Percentiles rank a stretch among this genome's conserved stretches.
Evolutionary conservation across 2,888 invertebrate species (phyloP).

Genomic region (Orchesella flavescens): DNA sequence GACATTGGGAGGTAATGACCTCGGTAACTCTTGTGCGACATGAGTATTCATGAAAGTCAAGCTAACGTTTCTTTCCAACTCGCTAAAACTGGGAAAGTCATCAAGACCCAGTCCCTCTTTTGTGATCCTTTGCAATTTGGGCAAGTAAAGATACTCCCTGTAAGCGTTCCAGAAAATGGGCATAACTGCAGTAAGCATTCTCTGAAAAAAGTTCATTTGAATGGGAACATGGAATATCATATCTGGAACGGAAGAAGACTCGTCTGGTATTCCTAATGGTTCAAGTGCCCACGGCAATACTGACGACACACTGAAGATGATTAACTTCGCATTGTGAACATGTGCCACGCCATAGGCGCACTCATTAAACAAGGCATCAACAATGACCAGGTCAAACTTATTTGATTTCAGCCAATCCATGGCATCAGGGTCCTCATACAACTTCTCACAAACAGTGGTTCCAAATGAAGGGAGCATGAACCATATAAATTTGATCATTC

Average conservation of each 20-base stretch:
- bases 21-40: conserved; percentile 62
- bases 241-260: conserved; percentile 67
- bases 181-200: background rate
- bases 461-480: conserved; percentile 29
- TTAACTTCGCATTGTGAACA: conserved; percentile 59
- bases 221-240: conserved; percentile 43
- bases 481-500: background rate
- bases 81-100: conserved; percentile 52
- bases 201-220: conserved; percentile 48
- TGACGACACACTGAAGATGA: conserved; percentile 60
- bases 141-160: conserved; percentile 51
- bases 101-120: conserved; percentile 45
- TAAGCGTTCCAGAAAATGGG: conserved; percentile 55
- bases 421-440: conserved; percentile 33
- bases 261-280: conserved; percentile 54
- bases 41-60: conserved; percentile 66
- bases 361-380: conserved; percentile 64
- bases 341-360: conserved; percentile 61
- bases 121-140: conserved; percentile 44
- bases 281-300: conserved; percentile 62
- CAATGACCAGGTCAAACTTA: conserved; percentile 64
- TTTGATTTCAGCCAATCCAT: conserved; percentile 43
- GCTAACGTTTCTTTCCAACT: conserved; percentile 63
- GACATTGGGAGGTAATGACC: conserved; percentile 65
- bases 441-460: conserved; percentile 36